Percentiles rank a stretch among this genome's conserved stretches.
Conservation (phyloP, 1,140 invertebrate species). For the Drosophila teissieri region DNA sequence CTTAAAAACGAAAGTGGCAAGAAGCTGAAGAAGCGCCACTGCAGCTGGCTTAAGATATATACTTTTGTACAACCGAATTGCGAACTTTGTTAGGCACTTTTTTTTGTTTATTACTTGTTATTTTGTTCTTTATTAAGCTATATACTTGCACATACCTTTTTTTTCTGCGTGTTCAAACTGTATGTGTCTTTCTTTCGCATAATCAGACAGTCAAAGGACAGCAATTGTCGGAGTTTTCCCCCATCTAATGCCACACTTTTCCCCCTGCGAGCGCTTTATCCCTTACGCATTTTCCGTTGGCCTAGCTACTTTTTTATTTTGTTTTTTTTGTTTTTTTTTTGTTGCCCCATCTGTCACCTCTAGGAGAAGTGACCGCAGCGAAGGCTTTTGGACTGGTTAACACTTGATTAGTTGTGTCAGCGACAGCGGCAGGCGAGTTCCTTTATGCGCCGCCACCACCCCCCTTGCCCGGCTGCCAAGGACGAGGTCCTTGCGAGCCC, state of each 20-base stretch:
- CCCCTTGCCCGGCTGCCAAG: constrained; percentile 21
- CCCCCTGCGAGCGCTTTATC: not conserved
- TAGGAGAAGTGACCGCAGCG: constrained; percentile 39
- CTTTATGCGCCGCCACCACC: not conserved
- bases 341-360: not conserved
- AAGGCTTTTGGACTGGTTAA: constrained; percentile 52
- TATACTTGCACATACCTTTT: not conserved
- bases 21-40: too few relatives aligned
- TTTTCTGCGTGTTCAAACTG: not conserved
- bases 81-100: too few relatives aligned
- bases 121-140: too few relatives aligned
- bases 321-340: too few relatives aligned
- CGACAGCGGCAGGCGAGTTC: constrained; percentile 10
- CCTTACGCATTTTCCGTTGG: constrained; percentile 10
- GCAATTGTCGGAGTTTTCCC: constrained; percentile 23
- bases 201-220: constrained; percentile 34
- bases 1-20: not conserved
- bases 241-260: constrained; percentile 23
- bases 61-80: too few relatives aligned
- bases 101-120: too few relatives aligned
- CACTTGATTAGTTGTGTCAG: constrained; percentile 68
- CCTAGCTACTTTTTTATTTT: not conserved
- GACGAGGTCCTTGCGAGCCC: constrained; percentile 13
- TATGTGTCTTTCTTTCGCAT: not conserved
- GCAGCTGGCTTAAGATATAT: too few relatives aligned